Percentiles rank a stretch among this genome's conserved stretches.
These are phyloP conservation scores for Phortica magna DNA, from an alignment of 2,888 invertebrate species.

Conservation along the genomic window DNA sequence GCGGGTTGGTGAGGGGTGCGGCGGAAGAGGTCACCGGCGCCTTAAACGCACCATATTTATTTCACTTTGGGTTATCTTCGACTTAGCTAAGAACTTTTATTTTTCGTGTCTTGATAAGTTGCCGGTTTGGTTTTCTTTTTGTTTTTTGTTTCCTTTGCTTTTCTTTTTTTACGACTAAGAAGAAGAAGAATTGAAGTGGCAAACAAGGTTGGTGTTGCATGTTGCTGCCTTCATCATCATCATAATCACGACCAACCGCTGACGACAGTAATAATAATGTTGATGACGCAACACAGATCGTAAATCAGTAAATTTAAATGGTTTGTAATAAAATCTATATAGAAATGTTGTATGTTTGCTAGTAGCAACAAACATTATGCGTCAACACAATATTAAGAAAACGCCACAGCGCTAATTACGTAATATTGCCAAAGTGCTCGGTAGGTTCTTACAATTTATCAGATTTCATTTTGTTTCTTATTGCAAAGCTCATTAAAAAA, in stretches of 20 bases:
- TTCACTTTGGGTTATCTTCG: not conserved
- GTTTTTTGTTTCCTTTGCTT: not conserved
- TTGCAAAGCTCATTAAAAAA: no score
- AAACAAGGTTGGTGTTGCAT: constrained; percentile 10
- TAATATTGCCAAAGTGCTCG: not conserved
- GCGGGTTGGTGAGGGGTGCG: no score
- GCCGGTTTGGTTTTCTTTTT: constrained; percentile 16
- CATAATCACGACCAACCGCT: not conserved
- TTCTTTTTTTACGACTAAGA: constrained; percentile 35
- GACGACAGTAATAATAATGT: not conserved
- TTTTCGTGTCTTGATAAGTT: constrained; percentile 44
- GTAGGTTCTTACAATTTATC: no score
- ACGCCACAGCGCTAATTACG: not conserved
- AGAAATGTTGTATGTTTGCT: no score
- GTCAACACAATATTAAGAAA: no score
- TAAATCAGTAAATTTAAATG: constrained; percentile 40
- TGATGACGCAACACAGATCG: constrained; percentile 39
- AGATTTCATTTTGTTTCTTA: no score
- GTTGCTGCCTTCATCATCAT: not conserved
- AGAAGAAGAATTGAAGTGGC: constrained; percentile 18
- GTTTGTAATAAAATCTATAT: constrained; percentile 35
- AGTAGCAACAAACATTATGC: no score
- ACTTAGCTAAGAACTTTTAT: not conserved
- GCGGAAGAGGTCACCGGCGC: no score
- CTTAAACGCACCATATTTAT: no score